A percentile compares a stretch with the other conserved stretches of the same genome.
Evolutionary conservation across 2,888 invertebrate genomes (phyloP).

Genomic region (Pharmacophagus antenor): DNA sequence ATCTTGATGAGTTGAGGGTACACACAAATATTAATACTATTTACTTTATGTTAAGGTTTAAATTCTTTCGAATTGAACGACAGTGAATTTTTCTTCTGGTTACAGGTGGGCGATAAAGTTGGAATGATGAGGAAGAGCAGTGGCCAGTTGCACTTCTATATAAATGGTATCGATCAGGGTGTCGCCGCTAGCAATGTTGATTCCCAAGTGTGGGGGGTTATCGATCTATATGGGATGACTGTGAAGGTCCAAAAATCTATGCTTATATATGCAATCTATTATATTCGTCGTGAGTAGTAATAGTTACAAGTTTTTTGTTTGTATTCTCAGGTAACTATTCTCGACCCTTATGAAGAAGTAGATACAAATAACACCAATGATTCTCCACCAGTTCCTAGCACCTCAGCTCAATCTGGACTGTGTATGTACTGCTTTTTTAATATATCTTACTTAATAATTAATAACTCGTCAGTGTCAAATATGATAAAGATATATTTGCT

Average conservation of each 20-base stretch:
- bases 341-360: slow-evolving; percentile 90
- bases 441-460: neutral
- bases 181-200: slow-evolving; percentile 92
- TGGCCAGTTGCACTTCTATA: slow-evolving; percentile 94
- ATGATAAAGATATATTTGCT: neutral
- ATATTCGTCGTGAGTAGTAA: no score
- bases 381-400: slow-evolving; percentile 42
- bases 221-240: slow-evolving; percentile 97
- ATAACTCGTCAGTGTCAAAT: no score
- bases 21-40: slow-evolving; percentile 36
- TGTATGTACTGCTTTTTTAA: slow-evolving; percentile 49
- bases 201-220: slow-evolving; percentile 93
- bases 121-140: slow-evolving; percentile 93
- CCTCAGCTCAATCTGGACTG: slow-evolving; percentile 55
- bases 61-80: neutral
- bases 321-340: slow-evolving; percentile 86
- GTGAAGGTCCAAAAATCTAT: slow-evolving; percentile 78
- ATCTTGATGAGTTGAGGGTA: slow-evolving; percentile 94
- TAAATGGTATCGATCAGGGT: slow-evolving; percentile 96
- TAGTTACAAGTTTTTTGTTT: neutral
- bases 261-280: no score
- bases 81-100: no score
- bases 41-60: neutral
- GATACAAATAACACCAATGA: slow-evolving; percentile 81
- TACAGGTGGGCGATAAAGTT: slow-evolving; percentile 92